Evolutionary conservation across 2,113 vertebrate species (phyloP).

Genomic region (Lipotes vexillifer): DNA sequence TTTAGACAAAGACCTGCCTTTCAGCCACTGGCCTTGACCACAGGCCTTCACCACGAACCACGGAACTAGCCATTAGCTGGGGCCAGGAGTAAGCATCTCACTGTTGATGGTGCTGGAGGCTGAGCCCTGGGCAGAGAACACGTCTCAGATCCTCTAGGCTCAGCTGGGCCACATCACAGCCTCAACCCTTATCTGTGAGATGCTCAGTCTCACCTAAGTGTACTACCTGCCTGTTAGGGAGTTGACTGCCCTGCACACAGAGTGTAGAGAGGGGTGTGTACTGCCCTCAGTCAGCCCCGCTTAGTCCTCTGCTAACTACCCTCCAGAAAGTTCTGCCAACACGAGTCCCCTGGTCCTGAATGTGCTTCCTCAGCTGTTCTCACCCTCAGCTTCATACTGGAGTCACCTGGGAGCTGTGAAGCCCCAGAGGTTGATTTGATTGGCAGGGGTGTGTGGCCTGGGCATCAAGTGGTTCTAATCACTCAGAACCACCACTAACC

Average conservation of each 20-base stretch:
- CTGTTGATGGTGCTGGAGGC: background rate
- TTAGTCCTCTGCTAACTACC: background rate
- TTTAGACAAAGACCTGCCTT: background rate
- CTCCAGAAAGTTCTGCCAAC: background rate
- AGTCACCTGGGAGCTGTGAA: background rate
- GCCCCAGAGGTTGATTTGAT: background rate
- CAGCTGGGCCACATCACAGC: background rate
- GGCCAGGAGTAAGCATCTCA: background rate
- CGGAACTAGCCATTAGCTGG: background rate
- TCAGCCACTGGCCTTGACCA: background rate
- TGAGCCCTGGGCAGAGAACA: background rate
- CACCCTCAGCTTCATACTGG: rapidly evolving
- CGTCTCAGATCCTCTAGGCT: background rate
- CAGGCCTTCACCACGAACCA: background rate
- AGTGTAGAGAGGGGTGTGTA: rapidly evolving
- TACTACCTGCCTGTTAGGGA: rapidly evolving
- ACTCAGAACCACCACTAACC: too few relatives aligned
- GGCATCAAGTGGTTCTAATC: background rate
- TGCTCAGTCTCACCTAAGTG: rapidly evolving
- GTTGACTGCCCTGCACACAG: rapidly evolving
- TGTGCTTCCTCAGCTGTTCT: background rate
- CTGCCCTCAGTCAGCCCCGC: background rate
- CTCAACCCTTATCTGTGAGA: rapidly evolving
- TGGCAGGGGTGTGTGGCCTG: background rate
- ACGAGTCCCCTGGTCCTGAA: background rate